Conservation (phyloP, 2,797 vertebrate species). For the Melanotaenia trifasciata region DNA sequence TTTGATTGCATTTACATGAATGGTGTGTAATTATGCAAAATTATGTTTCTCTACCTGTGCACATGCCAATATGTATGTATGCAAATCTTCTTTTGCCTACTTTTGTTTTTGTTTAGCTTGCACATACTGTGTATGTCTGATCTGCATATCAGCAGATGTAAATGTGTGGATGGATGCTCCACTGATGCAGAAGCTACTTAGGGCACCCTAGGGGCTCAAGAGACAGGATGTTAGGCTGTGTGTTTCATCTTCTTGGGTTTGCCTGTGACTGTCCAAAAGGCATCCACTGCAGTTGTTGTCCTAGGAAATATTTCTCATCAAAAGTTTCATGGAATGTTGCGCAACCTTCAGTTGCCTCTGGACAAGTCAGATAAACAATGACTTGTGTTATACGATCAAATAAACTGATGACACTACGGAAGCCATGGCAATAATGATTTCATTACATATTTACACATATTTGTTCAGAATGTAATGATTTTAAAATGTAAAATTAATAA, state of each 20-base stretch:
- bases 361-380: conserved; percentile 53
- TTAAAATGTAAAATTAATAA: not conserved
- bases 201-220: conserved; percentile 31
- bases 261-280: conserved; percentile 24
- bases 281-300: conserved; percentile 25
- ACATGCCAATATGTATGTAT: conserved; percentile 14
- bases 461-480: not conserved
- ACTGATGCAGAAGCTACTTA: conserved; percentile 7
- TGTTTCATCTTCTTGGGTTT: conserved; percentile 4
- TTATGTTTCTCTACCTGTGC: not conserved
- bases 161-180: conserved; percentile 5
- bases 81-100: conserved; percentile 18
- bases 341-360: conserved; percentile 35
- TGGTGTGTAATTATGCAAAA: conserved; percentile 17
- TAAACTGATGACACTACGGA: not conserved
- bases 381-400: conserved; percentile 44
- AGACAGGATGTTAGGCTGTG: conserved; percentile 11
- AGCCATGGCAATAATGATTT: conserved; percentile 3
- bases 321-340: conserved; percentile 39
- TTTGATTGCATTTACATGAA: not conserved
- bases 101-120: not conserved
- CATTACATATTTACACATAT: not conserved
- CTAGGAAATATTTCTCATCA: conserved; percentile 38
- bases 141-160: not conserved
- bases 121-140: conserved; percentile 4